Conservation (phyloP, 1,140 invertebrate species). For the Heterodera carotae region DNA sequence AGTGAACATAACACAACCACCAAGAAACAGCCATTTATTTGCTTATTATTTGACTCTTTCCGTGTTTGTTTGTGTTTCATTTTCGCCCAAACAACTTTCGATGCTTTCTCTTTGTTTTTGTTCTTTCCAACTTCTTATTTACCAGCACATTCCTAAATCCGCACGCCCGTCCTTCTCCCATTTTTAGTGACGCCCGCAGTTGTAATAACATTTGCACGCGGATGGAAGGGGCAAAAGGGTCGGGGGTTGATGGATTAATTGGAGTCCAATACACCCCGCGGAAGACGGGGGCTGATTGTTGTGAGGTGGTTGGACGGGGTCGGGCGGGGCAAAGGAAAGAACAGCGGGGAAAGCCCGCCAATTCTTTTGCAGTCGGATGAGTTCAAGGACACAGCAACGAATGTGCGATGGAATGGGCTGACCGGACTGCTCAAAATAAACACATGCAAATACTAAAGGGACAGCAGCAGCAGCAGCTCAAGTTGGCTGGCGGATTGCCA, state of each 20-base stretch:
- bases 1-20: not conserved
- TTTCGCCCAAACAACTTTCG: not conserved
- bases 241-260: not conserved
- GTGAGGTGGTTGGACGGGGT: not conserved
- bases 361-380: not conserved
- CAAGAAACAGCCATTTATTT: not conserved
- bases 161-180: not conserved
- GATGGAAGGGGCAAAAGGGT: not conserved
- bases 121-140: not conserved
- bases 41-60: not conserved
- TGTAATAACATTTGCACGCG: constrained; percentile 4
- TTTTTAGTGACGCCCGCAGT: not conserved
- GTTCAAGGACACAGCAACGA: not conserved
- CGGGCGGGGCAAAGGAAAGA: not conserved
- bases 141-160: not conserved
- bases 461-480: no score
- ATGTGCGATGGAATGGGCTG: no score
- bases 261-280: not conserved
- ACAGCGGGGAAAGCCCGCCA: constrained; percentile 4
- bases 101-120: not conserved
- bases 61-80: not conserved
- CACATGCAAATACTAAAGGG: no score
- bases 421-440: no score
- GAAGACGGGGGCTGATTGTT: not conserved
- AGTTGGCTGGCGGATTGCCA: no score